These are phyloP conservation scores for Stylophora pistillata DNA, from an alignment of 64 coral and sea anemone genomes.

Conservation along the genomic window DNA sequence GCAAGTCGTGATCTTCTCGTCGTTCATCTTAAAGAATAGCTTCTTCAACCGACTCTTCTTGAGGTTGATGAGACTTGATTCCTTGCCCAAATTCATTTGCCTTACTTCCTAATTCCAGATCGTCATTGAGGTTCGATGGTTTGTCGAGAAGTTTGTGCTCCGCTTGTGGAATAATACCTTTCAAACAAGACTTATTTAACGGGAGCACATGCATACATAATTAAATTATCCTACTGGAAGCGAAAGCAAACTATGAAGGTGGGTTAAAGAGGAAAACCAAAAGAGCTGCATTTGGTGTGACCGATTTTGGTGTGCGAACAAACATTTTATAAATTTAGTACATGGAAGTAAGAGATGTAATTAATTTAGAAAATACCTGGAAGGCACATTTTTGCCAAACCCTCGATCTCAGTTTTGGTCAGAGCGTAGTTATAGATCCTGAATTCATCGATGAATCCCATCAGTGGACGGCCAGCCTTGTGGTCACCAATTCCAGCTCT, in stretches of 20 bases:
- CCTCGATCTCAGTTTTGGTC: slow-evolving; percentile 64
- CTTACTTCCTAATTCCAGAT: neutral
- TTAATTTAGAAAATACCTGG: slow-evolving; percentile 14
- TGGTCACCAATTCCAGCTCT: slow-evolving; percentile 97
- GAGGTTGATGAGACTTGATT: neutral
- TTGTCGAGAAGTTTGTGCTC: neutral
- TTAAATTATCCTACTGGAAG: too few relatives aligned
- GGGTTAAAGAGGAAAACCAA: too few relatives aligned
- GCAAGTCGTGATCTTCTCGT: neutral
- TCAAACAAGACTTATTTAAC: neutral
- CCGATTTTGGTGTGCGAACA: neutral
- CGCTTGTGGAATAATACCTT: neutral
- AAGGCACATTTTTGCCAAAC: slow-evolving; percentile 55
- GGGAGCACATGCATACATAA: neutral
- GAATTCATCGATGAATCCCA: slow-evolving; percentile 97
- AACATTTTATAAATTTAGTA: neutral
- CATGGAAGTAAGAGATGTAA: neutral
- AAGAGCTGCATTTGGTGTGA: neutral
- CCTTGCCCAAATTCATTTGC: neutral
- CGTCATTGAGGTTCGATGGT: neutral
- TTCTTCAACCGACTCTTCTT: slow-evolving; percentile 34
- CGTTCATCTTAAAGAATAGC: neutral
- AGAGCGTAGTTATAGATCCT: slow-evolving; percentile 98
- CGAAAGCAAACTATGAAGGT: too few relatives aligned
- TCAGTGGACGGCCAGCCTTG: slow-evolving; percentile 84